Evolutionary conservation across 2,888 invertebrate genomes (phyloP).

Genomic region (Phortica okadai): DNA sequence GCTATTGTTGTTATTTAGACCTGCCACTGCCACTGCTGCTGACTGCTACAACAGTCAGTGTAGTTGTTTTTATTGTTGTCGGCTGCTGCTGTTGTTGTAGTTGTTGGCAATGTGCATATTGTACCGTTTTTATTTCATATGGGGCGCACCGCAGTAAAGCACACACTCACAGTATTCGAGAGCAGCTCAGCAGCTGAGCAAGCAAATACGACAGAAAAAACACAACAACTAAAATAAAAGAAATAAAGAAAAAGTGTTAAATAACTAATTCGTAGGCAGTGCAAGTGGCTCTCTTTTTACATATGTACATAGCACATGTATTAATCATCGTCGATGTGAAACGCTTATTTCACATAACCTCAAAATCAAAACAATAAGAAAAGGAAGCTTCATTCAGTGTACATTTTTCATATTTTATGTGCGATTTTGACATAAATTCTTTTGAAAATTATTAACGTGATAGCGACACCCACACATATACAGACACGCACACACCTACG

Average conservation of each 20-base stretch:
- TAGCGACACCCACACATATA: not conserved
- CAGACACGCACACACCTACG: not conserved
- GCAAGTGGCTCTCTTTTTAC: not conserved
- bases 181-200: conserved; percentile 70
- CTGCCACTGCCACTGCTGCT: conserved; percentile 11
- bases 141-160: conserved; percentile 44
- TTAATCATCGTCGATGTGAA: not conserved
- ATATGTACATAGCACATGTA: not conserved
- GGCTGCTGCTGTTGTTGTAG: conserved; percentile 33
- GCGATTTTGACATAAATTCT: not conserved
- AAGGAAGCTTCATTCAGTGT: not conserved
- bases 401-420: no score
- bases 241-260: conserved; percentile 42
- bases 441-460: not conserved
- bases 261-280: not conserved
- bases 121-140: conserved; percentile 74
- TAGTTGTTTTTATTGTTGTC: conserved; percentile 12
- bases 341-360: not conserved
- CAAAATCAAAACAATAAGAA: not conserved
- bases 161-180: conserved; percentile 65
- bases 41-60: not conserved
- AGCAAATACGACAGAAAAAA: conserved; percentile 50
- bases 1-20: conserved; percentile 16
- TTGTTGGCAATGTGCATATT: conserved; percentile 59
- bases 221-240: conserved; percentile 43